Conservation (phyloP, 2,888 invertebrate genomes). For the Meta bourneti region DNA sequence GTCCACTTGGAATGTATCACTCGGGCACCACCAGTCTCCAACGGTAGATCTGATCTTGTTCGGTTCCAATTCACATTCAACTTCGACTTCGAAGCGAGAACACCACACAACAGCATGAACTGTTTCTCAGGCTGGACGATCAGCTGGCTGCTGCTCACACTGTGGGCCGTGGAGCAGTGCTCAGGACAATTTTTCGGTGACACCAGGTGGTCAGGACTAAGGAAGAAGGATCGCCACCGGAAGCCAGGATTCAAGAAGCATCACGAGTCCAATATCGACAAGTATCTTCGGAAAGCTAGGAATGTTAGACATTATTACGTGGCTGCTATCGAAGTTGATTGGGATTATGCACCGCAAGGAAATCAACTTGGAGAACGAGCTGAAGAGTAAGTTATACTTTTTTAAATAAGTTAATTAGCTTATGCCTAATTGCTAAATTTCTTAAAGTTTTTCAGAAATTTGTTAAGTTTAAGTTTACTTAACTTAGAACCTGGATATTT, state of each 20-base stretch:
- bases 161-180: constrained; percentile 64
- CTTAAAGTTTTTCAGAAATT: not conserved
- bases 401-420: not conserved
- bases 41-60: constrained; percentile 26
- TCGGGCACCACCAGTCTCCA: constrained; percentile 34
- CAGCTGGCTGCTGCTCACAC: constrained; percentile 24
- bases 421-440: not conserved
- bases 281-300: constrained; percentile 66
- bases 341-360: constrained; percentile 75
- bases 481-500: not conserved
- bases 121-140: constrained; percentile 59
- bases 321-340: constrained; percentile 75
- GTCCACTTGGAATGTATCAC: constrained; percentile 49
- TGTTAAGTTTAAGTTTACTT: not conserved
- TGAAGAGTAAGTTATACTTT: constrained; percentile 58
- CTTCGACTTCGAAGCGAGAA: constrained; percentile 5
- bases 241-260: constrained; percentile 64
- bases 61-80: constrained; percentile 25
- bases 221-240: constrained; percentile 45
- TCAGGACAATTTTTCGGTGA: constrained; percentile 70
- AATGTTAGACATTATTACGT: constrained; percentile 74
- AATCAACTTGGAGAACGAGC: constrained; percentile 55
- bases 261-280: constrained; percentile 54
- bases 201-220: constrained; percentile 34
- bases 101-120: constrained; percentile 42